A percentile compares a stretch with the other conserved stretches of the same genome.
Conservation (phyloP, 2,888 invertebrate species). For the Diadegma fenestrale region DNA sequence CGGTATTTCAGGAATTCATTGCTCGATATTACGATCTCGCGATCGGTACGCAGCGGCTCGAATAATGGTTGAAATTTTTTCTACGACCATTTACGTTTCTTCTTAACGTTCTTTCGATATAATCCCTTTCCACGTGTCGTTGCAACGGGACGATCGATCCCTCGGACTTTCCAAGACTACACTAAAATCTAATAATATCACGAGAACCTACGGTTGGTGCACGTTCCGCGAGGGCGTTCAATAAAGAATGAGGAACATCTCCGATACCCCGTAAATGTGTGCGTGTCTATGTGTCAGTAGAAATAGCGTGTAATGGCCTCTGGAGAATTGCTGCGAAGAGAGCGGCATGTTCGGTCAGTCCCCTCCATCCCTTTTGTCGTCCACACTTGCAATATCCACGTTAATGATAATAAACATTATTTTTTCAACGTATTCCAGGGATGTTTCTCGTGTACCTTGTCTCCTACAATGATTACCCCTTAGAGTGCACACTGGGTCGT, state of each 20-base stretch:
- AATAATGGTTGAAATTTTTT: constrained; percentile 2
- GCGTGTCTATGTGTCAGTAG: constrained; percentile 10
- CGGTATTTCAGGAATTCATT: constrained; percentile 60
- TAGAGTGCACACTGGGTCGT: too few species aligned
- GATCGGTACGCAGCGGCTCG: constrained; percentile 6
- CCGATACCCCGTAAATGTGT: constrained; percentile 5
- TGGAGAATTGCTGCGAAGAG: not conserved
- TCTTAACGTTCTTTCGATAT: constrained; percentile 42
- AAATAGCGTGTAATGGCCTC: constrained; percentile 46
- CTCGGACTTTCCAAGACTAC: constrained; percentile 49
- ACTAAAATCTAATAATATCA: constrained; percentile 61
- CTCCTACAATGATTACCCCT: not conserved
- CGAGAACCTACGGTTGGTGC: constrained; percentile 43
- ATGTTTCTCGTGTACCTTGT: not conserved
- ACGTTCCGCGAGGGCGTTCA: constrained; percentile 48
- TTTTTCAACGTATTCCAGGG: not conserved
- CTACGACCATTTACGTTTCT: constrained; percentile 10
- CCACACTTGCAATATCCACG: not conserved
- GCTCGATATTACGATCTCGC: constrained; percentile 40
- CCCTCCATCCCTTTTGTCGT: not conserved
- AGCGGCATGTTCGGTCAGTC: not conserved
- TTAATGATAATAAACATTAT: not conserved
- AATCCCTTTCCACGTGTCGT: constrained; percentile 34
- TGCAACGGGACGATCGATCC: constrained; percentile 53
- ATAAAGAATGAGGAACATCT: constrained; percentile 46